These are phyloP conservation scores for Ceyx erithaca DNA, from an alignment of 2,797 vertebrate species.

Conservation along the genomic window DNA sequence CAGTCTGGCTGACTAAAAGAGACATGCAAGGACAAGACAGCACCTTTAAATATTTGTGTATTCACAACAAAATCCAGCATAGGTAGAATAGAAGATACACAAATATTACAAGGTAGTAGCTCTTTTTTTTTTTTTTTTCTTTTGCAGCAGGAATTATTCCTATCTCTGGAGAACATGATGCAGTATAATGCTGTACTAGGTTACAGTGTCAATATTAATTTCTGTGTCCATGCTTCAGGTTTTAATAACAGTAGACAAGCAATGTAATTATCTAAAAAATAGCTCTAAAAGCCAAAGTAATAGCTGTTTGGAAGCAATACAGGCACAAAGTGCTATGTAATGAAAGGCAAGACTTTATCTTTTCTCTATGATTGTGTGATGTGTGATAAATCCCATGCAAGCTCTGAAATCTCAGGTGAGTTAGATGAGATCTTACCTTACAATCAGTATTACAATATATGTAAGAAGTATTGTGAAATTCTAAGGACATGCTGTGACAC, in stretches of 20 bases:
- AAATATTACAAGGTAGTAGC: conserved; percentile 71
- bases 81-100: conserved; percentile 41
- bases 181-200: background rate
- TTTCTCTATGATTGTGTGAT: background rate
- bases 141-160: conserved; percentile 16
- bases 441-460: background rate
- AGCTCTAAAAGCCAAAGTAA: background rate
- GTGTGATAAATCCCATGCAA: conserved; percentile 40
- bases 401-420: background rate
- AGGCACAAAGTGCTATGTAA: background rate
- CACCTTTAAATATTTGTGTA: conserved; percentile 64
- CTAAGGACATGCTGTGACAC: conserved; percentile 36
- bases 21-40: conserved; percentile 35
- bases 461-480: conserved; percentile 1
- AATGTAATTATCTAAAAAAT: background rate
- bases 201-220: background rate
- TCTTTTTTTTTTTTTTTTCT: background rate
- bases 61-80: conserved; percentile 39
- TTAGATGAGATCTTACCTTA: conserved; percentile 22
- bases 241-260: conserved; percentile 3
- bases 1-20: background rate
- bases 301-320: background rate
- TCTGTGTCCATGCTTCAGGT: background rate
- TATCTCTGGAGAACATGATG: background rate
- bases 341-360: background rate